Conservation (phyloP, 2,797 vertebrate genomes). For the Craterocephalus amniculus region DNA sequence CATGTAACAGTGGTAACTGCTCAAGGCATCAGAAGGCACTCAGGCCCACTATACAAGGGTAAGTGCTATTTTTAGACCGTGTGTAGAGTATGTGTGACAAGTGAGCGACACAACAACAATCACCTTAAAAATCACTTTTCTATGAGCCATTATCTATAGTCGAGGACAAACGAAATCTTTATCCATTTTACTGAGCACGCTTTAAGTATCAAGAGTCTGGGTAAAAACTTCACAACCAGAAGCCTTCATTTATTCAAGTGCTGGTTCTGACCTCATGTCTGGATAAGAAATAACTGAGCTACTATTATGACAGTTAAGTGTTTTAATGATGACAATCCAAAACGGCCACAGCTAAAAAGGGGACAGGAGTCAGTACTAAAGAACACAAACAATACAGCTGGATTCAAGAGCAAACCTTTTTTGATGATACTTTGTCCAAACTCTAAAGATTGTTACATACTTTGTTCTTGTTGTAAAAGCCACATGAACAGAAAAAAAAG, state of each 20-base stretch:
- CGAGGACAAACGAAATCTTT: background rate
- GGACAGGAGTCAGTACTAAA: background rate
- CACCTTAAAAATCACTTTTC: constrained; percentile 13
- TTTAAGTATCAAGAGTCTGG: background rate
- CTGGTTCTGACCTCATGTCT: background rate
- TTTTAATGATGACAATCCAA: constrained; percentile 8
- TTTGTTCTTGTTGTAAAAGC: too few relatives aligned
- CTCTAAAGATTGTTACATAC: background rate
- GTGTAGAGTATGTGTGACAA: constrained; percentile 43
- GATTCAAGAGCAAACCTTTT: background rate
- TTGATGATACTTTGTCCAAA: background rate
- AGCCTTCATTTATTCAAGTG: constrained; percentile 1
- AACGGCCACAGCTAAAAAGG: background rate
- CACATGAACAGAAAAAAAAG: too few relatives aligned
- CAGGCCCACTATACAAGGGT: constrained; percentile 47
- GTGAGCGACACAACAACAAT: constrained; percentile 34
- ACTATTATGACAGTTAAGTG: constrained; percentile 1
- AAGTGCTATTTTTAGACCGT: constrained; percentile 74
- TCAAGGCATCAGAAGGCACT: constrained; percentile 59
- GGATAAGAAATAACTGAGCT: background rate
- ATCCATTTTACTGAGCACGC: constrained; percentile 7
- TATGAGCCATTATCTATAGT: constrained; percentile 16
- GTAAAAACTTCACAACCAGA: constrained; percentile 4
- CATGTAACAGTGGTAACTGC: constrained; percentile 58
- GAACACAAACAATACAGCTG: background rate